Conservation (phyloP, 2,888 invertebrate genomes). For the Acanthococcus lagerstroemiae region DNA sequence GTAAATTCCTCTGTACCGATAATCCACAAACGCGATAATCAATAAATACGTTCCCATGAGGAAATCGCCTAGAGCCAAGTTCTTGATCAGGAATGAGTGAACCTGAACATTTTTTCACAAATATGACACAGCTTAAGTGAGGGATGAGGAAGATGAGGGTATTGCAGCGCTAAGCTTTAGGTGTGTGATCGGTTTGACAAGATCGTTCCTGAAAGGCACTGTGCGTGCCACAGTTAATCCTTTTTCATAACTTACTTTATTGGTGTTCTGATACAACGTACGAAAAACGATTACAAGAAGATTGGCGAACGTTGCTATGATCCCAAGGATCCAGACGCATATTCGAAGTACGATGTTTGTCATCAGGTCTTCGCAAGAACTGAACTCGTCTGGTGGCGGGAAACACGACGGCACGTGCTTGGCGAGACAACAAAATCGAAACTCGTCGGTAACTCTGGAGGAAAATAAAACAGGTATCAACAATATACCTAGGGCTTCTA, state of each 20-base stretch:
- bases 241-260: conserved; percentile 41
- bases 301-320: conserved; percentile 42
- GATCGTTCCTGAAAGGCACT: too few relatives aligned
- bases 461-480: background rate
- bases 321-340: conserved; percentile 42
- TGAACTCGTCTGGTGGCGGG: conserved; percentile 42
- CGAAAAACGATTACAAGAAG: conserved; percentile 43
- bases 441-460: conserved; percentile 39
- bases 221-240: too few relatives aligned
- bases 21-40: conserved; percentile 41
- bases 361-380: conserved; percentile 43
- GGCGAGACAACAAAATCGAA: conserved; percentile 40
- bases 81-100: conserved; percentile 43
- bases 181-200: too few relatives aligned
- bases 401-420: conserved; percentile 39
- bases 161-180: too few relatives aligned
- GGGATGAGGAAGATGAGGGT: too few relatives aligned
- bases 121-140: background rate
- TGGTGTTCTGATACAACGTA: conserved; percentile 41
- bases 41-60: conserved; percentile 42
- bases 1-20: conserved; percentile 44
- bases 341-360: conserved; percentile 42
- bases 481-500: too few relatives aligned
- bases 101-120: conserved; percentile 39
- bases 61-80: conserved; percentile 42